Evolutionary conservation across 2,113 vertebrate species (phyloP).

Genomic region (Calidris pugnax): DNA sequence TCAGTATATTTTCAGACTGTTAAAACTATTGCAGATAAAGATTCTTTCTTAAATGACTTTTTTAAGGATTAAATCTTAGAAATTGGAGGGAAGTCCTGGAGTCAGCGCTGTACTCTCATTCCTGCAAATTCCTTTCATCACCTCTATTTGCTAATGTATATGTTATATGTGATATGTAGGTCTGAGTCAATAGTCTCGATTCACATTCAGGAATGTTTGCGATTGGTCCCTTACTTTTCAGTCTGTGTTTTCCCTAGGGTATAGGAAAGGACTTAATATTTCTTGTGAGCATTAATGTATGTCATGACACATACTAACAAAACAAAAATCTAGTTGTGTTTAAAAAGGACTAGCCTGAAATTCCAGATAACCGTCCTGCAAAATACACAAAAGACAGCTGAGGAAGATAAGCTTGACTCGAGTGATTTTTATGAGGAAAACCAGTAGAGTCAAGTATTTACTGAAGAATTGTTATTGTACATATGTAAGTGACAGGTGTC

Average conservation of each 20-base stretch:
- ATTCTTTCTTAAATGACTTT: background rate
- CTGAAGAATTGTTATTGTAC: background rate
- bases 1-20: background rate
- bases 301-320: background rate
- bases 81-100: background rate
- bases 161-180: background rate
- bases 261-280: background rate
- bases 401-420: background rate
- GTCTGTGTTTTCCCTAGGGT: background rate
- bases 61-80: background rate
- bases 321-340: background rate
- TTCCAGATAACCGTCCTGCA: background rate
- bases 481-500: background rate
- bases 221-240: background rate
- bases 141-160: background rate
- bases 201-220: background rate
- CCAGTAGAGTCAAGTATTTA: background rate
- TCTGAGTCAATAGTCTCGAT: background rate
- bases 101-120: background rate
- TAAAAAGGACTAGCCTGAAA: background rate
- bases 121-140: background rate
- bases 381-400: background rate
- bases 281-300: background rate
- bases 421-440: background rate
- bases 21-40: background rate